A percentile compares a stretch with the other conserved stretches of the same genome.
Evolutionary conservation across 2,113 vertebrate genomes (phyloP).

Genomic region (Speoplatyrhinus poulsoni): DNA sequence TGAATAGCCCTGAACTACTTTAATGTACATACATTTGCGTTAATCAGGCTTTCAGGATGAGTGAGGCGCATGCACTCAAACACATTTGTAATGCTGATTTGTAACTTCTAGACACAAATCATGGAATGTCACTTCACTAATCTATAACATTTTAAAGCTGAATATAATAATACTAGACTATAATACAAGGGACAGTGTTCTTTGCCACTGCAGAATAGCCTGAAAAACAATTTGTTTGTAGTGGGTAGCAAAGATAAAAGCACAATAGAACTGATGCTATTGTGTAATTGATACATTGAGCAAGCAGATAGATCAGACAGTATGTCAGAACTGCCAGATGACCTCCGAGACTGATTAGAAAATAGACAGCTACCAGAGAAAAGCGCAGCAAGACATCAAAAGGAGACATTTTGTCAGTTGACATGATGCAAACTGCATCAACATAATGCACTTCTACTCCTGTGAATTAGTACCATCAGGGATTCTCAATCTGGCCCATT

Average conservation of each 20-base stretch:
- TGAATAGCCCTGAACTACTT: too few species aligned
- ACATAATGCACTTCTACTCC: constrained; percentile 34
- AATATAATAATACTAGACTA: too few species aligned
- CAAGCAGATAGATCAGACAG: constrained; percentile 54
- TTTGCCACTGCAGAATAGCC: constrained; percentile 1
- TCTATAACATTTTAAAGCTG: neutral
- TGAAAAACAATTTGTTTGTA: neutral
- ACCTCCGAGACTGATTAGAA: constrained; percentile 81
- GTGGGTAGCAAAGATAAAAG: too few species aligned
- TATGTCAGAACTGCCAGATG: constrained; percentile 79
- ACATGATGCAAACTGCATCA: constrained; percentile 81
- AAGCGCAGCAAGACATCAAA: constrained; percentile 74
- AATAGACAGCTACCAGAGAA: constrained; percentile 68
- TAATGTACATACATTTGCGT: neutral
- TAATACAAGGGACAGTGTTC: constrained; percentile 75
- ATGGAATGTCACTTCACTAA: neutral
- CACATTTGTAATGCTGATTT: too few species aligned
- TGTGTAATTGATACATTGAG: constrained; percentile 26
- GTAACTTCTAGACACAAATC: too few species aligned
- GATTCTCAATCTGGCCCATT: constrained; percentile 22
- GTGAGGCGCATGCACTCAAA: neutral
- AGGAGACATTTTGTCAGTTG: constrained; percentile 55
- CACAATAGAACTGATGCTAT: constrained; percentile 8
- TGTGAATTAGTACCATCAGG: constrained; percentile 37
- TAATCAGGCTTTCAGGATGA: neutral